Percentiles rank a stretch among this genome's conserved stretches.
phyloP scores from a whole-genome alignment of 2,888 invertebrate species.

The Drosophila mulleri region DNA sequence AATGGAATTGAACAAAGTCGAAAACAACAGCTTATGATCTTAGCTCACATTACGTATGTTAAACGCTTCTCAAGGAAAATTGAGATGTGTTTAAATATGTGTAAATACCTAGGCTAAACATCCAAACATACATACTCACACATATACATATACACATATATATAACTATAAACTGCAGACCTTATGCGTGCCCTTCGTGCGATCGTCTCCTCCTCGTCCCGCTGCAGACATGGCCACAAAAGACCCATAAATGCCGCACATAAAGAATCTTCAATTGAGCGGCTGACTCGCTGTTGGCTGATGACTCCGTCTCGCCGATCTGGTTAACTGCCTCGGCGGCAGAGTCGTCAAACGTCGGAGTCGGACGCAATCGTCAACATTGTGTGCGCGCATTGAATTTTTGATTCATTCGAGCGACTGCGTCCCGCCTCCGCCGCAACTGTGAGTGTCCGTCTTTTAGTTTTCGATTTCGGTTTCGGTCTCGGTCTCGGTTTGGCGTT shows the following conservation, averaged over 20 bases:
- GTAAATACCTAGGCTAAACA: slow-evolving; percentile 7
- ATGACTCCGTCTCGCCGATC: slow-evolving; percentile 42
- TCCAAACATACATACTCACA: not conserved
- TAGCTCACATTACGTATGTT: slow-evolving; percentile 54
- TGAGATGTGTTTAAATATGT: not conserved
- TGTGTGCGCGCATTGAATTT: slow-evolving; percentile 73
- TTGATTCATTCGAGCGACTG: slow-evolving; percentile 64
- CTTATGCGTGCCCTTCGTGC: slow-evolving; percentile 71
- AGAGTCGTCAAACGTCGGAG: slow-evolving; percentile 32
- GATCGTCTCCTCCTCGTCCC: slow-evolving; percentile 4
- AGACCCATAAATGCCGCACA: slow-evolving; percentile 58
- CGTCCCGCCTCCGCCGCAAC: slow-evolving; percentile 23
- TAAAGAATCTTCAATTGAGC: slow-evolving; percentile 75
- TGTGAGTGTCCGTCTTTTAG: slow-evolving; percentile 13
- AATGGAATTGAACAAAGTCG: slow-evolving; percentile 9
- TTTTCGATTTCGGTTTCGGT: slow-evolving; percentile 40
- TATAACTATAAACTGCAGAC: slow-evolving; percentile 68
- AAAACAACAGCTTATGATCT: slow-evolving; percentile 26
- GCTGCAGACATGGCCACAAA: slow-evolving; percentile 25
- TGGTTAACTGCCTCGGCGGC: slow-evolving; percentile 40
- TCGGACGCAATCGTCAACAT: slow-evolving; percentile 52
- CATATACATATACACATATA: not conserved
- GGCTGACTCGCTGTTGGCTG: slow-evolving; percentile 32
- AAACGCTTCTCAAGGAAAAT: slow-evolving; percentile 67
- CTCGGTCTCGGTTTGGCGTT: slow-evolving; percentile 37